phyloP scores from a whole-genome alignment of 2,797 vertebrate species.

The Hippocampus kuda region DNA sequence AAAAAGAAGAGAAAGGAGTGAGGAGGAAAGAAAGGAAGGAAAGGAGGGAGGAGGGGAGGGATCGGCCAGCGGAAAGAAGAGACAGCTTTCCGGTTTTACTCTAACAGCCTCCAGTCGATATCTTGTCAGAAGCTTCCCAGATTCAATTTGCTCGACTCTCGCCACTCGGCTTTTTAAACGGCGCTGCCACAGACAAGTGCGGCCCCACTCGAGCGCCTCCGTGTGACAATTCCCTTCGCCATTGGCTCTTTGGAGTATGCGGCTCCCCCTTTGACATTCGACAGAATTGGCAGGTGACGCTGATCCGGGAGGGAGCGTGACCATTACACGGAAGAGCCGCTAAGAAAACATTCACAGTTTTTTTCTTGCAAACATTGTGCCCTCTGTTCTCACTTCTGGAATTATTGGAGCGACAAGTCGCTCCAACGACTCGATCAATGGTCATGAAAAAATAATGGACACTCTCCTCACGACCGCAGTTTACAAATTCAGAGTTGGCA shows the following conservation, averaged over 20 bases:
- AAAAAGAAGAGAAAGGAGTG: conserved; percentile 33
- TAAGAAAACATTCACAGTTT: background rate
- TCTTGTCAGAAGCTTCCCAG: conserved; percentile 24
- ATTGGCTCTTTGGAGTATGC: conserved; percentile 34
- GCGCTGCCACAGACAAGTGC: conserved; percentile 21
- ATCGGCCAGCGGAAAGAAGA: conserved; percentile 21
- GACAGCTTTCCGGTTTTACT: conserved; percentile 18
- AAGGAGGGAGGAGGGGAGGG: conserved; percentile 5
- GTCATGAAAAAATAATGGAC: background rate
- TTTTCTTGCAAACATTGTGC: background rate
- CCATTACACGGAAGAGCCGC: background rate
- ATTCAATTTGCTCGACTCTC: conserved; percentile 15
- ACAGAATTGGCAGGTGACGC: conserved; percentile 41
- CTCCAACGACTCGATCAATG: background rate
- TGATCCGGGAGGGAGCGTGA: background rate
- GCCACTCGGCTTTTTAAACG: conserved; percentile 27
- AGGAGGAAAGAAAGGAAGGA: conserved; percentile 1
- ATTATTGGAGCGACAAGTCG: background rate
- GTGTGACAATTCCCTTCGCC: conserved; percentile 23
- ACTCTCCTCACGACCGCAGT: background rate
- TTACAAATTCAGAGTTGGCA: background rate
- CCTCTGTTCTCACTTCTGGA: background rate
- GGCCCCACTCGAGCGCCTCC: conserved; percentile 12
- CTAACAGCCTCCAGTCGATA: conserved; percentile 4
- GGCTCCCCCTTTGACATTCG: conserved; percentile 44